Evolutionary conservation across 1,140 invertebrate species (phyloP).

Genomic region (Sogatella furcifera): DNA sequence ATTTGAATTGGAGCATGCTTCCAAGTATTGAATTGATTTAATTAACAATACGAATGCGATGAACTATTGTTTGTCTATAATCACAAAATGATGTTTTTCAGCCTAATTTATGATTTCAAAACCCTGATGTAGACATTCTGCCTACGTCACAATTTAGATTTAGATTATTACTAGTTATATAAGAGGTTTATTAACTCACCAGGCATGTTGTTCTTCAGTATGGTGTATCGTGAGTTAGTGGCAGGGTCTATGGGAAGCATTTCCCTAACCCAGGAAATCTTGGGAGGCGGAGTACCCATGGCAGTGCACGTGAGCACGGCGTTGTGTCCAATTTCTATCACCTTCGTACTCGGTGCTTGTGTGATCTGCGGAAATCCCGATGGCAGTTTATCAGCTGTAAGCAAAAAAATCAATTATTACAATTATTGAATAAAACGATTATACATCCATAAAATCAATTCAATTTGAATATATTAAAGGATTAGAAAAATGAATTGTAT

Average conservation of each 20-base stretch:
- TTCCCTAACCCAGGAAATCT: slow-evolving; percentile 87
- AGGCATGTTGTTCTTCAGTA: slow-evolving; percentile 60
- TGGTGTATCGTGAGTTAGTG: slow-evolving; percentile 70
- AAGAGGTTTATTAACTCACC: slow-evolving; percentile 44
- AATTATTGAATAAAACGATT: no score
- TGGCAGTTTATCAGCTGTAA: slow-evolving; percentile 65
- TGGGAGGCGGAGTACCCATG: slow-evolving; percentile 70
- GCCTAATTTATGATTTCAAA: no score
- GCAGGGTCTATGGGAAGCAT: slow-evolving; percentile 75
- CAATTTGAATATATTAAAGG: no score
- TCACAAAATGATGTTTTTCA: no score
- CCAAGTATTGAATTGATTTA: no score
- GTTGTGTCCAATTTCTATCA: slow-evolving; percentile 91
- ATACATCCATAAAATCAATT: no score
- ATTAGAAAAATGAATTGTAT: no score
- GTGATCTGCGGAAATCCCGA: slow-evolving; percentile 84
- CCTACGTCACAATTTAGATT: not conserved
- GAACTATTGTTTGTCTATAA: no score
- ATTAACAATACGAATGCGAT: no score
- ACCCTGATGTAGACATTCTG: no score
- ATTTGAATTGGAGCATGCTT: no score
- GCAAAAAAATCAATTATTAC: not conserved
- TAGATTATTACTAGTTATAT: not conserved
- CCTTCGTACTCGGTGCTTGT: slow-evolving; percentile 68
- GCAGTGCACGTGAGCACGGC: slow-evolving; percentile 80